Evolutionary conservation across 1,140 invertebrate genomes (phyloP).

Genomic region (Matsumurasca onukii): DNA sequence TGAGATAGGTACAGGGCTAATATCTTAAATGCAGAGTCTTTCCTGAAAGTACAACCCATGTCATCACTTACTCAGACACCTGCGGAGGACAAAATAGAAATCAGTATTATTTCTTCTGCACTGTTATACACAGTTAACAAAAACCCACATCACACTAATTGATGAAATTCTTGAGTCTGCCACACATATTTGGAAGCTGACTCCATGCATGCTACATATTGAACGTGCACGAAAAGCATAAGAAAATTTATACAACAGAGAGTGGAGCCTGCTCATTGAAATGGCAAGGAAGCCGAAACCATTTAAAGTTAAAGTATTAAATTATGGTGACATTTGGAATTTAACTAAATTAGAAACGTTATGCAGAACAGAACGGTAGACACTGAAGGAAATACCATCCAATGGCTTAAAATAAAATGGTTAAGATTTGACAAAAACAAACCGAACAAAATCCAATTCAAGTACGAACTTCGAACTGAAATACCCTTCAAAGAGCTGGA

Average conservation of each 20-base stretch:
- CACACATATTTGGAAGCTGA: slow-evolving; percentile 51
- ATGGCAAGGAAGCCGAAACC: slow-evolving; percentile 20
- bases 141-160: slow-evolving; percentile 22
- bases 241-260: slow-evolving; percentile 33
- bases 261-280: slow-evolving; percentile 30
- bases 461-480: slow-evolving; percentile 21
- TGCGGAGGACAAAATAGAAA: slow-evolving; percentile 36
- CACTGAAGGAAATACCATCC: slow-evolving; percentile 12
- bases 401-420: slow-evolving; percentile 33
- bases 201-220: slow-evolving; percentile 46
- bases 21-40: slow-evolving; percentile 26
- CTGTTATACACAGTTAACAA: slow-evolving; percentile 31
- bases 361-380: slow-evolving; percentile 11
- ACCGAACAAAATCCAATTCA: slow-evolving; percentile 30
- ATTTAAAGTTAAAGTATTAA: slow-evolving; percentile 21
- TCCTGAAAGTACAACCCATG: slow-evolving; percentile 24
- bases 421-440: slow-evolving; percentile 30
- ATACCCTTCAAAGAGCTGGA: too few relatives aligned
- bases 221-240: slow-evolving; percentile 35
- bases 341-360: neutral
- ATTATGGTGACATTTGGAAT: neutral
- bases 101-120: slow-evolving; percentile 28
- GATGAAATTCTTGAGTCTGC: slow-evolving; percentile 47
- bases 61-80: slow-evolving; percentile 34
- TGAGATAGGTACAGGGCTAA: slow-evolving; percentile 32